Evolutionary conservation across 2,797 vertebrate genomes (phyloP), one percentile per base, ranked within the genome.

Genomic region (Oryzias dopingdopingensis): DNA sequence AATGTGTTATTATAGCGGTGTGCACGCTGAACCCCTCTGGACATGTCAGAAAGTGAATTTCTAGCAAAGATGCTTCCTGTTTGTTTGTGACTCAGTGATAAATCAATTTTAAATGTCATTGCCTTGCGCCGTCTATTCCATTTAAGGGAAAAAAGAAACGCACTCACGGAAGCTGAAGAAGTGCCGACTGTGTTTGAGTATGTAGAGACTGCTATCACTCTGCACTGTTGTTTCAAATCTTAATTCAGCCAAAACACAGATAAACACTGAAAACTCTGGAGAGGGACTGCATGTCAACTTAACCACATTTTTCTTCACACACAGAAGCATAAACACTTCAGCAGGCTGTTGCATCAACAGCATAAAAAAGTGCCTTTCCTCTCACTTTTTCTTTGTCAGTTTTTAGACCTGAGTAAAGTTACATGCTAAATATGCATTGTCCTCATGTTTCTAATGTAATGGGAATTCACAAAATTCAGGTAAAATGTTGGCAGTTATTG

Each of bases 161-260:
- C 66, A 70, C 82, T 80, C 49, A 79, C 76, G 65, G 48, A 59
- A 54, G 48, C 58, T 20, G 40, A 70, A 66, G 62, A 65, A 48
- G 62, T 59, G 46, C 62, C 54, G 45, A 59, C 65, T 65, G 50
- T 44, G 42, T 44, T 16, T 44, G 42, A n/a, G 42, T 12, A 2
- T n/a, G 23, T 41, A 43, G 17, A 47, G 42, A 16, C 40, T 32
- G n/a, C 44, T 44, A 42, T 58, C 48, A 41, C 49, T 49, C 59
- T 22, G 18, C 26, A 17, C 26, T 49, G 4, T 62, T 59, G 54
- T 61, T 77, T 85, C 70, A 73, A 81, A 17, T 49, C 61, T 53
- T 83, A 69, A 81, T 79, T 57, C 56, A 69, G 59, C 68, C 67
- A 80, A 81, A 82, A 65, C 54, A 71, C 67, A 61, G 67, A 82